Percentiles rank a stretch among this genome's conserved stretches.
Evolutionary conservation across 2,797 vertebrate species (phyloP).

Genomic region (Poecile montanus): DNA sequence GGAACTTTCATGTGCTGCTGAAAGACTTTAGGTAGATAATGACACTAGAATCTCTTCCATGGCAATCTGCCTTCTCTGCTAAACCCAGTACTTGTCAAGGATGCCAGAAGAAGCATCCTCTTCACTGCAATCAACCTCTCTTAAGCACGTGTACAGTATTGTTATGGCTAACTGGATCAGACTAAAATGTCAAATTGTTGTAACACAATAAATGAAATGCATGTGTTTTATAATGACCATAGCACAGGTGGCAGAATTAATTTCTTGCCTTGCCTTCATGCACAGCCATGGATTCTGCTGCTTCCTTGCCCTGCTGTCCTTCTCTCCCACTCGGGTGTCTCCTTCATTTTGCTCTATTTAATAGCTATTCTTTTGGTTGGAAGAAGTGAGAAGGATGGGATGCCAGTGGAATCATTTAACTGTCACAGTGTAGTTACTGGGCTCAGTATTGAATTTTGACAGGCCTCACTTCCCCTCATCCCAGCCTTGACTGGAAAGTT

Average conservation of each 20-base stretch:
- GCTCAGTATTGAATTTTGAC: not conserved
- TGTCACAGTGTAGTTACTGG: not conserved
- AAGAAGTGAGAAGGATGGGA: not conserved
- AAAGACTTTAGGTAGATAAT: not conserved
- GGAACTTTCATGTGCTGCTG: not conserved
- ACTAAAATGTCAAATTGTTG: not conserved
- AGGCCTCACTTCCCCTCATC: not conserved
- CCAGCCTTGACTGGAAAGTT: not conserved
- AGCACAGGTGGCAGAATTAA: not conserved
- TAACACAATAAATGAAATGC: not conserved
- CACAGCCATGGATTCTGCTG: not conserved
- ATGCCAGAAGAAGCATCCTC: not conserved
- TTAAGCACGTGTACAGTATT: not conserved
- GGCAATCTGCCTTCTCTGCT: not conserved
- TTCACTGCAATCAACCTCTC: not conserved
- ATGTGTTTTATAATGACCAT: not conserved
- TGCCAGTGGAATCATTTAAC: not conserved
- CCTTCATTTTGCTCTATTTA: not conserved
- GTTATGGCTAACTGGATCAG: not conserved
- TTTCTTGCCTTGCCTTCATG: not conserved
- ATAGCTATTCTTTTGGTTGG: not conserved
- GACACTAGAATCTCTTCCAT: not conserved
- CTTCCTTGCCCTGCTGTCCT: not conserved
- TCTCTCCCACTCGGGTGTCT: not conserved
- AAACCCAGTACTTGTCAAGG: not conserved